Base-by-base conservation (phyloP, 2,888 invertebrate species). In the Tiliacea aurago region DNA sequence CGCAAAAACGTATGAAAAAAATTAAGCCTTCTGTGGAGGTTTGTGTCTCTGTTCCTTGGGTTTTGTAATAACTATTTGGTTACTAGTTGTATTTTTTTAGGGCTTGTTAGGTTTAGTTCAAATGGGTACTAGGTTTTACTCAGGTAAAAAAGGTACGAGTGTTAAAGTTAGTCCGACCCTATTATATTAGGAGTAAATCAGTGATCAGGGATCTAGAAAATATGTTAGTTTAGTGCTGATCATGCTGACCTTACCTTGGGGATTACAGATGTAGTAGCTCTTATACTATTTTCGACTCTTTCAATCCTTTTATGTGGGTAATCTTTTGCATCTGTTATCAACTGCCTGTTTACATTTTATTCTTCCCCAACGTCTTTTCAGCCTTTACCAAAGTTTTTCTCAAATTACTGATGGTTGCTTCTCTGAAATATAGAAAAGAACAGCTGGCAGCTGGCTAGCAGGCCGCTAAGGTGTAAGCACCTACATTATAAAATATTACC, bases 1-100 rank as follows among this genome's bases (percentile, higher is more conserved):
- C 64, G 53, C 49, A 67, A 78, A 67, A 79, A 74, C 67, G 37
- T 73, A 79, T 66, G 66, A 62, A 67, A 79, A 47, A 73, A 67
- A 78, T 65, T 45, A 78, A 49, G 53, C 43, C 37, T 43, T 43
- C 10, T 43, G 43, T 33, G 18, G 28, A 47, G n/a, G 15, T 51
- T 43, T 55, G 37, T 55, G 66, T 72, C 51, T 59, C 23, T 47
- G 33, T n/a, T 72, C 72, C 59, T 59, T 20, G 47, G 47, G 33
- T 2, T 72, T 53, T 61, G 47, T 55, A 37, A 20, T 65, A 55
- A 77, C 53, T 45, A 53, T 53, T 53, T 20, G 4, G 43, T 49
- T 72, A 53, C 49, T 18, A 49, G 49, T 28, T 61, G 53, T 65
- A 65, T 61, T 23, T 64, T 59, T 53, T 55, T 15, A 65, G 41